Conservation (phyloP, 2,797 vertebrate genomes). For the Champsocephalus esox region DNA sequence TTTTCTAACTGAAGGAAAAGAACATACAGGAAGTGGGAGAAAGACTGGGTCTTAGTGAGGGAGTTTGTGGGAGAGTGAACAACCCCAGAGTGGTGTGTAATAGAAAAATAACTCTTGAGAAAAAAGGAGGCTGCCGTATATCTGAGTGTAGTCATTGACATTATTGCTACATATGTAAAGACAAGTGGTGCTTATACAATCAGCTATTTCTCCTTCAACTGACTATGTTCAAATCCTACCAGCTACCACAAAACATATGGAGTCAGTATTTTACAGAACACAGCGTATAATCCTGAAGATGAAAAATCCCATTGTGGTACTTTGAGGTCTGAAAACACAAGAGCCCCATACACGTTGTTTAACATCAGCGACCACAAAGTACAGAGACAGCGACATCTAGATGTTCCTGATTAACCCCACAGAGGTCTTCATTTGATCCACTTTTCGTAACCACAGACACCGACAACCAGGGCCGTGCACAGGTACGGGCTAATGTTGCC, state of each 20-base stretch:
- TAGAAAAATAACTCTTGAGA: slow-evolving; percentile 27
- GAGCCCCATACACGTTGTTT: slow-evolving; percentile 7
- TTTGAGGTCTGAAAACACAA: slow-evolving; percentile 14
- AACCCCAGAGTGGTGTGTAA: slow-evolving; percentile 17
- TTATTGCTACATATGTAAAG: slow-evolving; percentile 37
- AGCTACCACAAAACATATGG: slow-evolving; percentile 4
- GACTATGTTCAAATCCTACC: slow-evolving; percentile 6
- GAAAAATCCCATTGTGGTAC: slow-evolving; percentile 1
- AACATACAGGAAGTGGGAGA: not conserved
- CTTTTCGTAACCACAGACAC: slow-evolving; percentile 41
- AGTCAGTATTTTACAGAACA: slow-evolving; percentile 14
- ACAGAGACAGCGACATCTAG: not conserved
- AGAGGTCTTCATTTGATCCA: slow-evolving; percentile 56
- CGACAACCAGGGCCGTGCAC: no score
- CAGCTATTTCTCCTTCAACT: not conserved
- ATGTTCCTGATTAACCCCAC: slow-evolving; percentile 22
- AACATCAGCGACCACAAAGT: not conserved
- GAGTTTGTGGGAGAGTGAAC: slow-evolving; percentile 7
- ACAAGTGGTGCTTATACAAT: not conserved
- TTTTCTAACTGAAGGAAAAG: not conserved
- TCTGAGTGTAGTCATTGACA: slow-evolving; percentile 23
- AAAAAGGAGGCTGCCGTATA: no score
- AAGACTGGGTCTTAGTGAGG: not conserved
- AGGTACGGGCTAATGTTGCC: no score
- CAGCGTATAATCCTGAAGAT: not conserved